phyloP scores from a whole-genome alignment of 2,797 vertebrate species.

The Masticophis lateralis region DNA sequence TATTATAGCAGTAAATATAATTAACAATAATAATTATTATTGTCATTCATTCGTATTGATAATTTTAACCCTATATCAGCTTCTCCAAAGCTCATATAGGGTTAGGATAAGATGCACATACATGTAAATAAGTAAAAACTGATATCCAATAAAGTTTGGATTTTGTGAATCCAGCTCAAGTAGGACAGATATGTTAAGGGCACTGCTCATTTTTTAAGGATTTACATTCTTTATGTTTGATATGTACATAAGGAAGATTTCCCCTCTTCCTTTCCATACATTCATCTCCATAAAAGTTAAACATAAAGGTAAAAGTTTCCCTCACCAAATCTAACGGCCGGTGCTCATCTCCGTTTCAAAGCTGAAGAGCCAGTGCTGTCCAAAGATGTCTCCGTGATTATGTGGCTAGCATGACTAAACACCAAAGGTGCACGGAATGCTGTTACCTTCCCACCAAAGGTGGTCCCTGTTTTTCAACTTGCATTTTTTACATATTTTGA shows the following conservation, averaged over 20 bases:
- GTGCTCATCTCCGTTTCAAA: no score
- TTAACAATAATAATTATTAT: neutral
- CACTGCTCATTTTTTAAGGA: neutral
- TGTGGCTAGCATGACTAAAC: no score
- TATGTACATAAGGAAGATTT: neutral
- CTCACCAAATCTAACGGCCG: no score
- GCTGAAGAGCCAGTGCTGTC: no score
- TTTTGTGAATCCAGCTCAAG: neutral
- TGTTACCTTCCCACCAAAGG: no score
- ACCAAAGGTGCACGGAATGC: no score
- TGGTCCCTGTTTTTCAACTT: no score
- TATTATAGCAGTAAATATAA: neutral
- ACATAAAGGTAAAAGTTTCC: no score
- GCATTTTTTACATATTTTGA: no score
- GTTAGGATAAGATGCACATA: neutral
- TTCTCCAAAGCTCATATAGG: neutral
- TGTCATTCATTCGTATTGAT: neutral
- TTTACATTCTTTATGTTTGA: neutral
- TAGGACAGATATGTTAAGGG: neutral
- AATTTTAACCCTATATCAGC: neutral
- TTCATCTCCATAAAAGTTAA: neutral
- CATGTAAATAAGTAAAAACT: neutral
- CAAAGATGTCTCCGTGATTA: no score
- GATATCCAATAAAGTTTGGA: neutral
- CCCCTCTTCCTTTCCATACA: neutral